phyloP scores from a whole-genome alignment of 2,888 invertebrate genomes.

The Nemotelus nigrinus region DNA sequence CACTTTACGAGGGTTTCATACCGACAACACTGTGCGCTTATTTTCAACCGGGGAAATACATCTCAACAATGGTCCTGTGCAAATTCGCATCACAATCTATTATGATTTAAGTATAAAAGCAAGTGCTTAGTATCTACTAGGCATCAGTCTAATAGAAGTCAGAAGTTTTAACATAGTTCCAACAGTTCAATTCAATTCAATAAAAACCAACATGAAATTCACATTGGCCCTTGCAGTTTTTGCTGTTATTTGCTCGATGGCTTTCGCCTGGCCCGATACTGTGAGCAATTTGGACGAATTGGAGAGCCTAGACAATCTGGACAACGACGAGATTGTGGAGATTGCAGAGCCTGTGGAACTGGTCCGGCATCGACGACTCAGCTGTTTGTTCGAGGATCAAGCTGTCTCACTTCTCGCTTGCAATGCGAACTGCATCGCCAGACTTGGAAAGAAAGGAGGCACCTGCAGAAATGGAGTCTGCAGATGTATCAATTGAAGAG shows the following conservation, averaged over 20 bases:
- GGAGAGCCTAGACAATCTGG: not conserved
- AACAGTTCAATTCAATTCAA: not conserved
- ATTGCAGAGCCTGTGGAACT: not conserved
- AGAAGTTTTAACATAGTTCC: too few relatives aligned
- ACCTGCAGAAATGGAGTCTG: conserved; percentile 20
- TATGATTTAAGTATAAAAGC: too few relatives aligned
- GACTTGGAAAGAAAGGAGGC: conserved; percentile 21
- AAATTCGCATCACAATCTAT: too few relatives aligned
- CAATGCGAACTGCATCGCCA: conserved; percentile 8
- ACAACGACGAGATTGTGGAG: not conserved
- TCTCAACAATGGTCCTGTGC: too few relatives aligned
- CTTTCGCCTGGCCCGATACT: conserved; percentile 14
- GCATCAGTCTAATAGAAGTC: too few relatives aligned
- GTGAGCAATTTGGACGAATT: not conserved
- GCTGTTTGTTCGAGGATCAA: conserved; percentile 24
- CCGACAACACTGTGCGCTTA: too few relatives aligned
- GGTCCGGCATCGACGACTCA: conserved; percentile 14
- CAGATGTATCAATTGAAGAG: conserved; percentile 3
- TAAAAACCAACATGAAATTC: not conserved
- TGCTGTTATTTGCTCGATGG: conserved; percentile 27
- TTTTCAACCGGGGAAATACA: too few relatives aligned
- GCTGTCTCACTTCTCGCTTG: conserved; percentile 21
- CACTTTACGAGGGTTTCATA: too few relatives aligned
- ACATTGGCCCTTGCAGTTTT: conserved; percentile 6
- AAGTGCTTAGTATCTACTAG: too few relatives aligned